Percentiles rank a stretch among this genome's conserved stretches.
These are phyloP conservation scores for Hypanus sabinus DNA, from an alignment of 2,113 vertebrate genomes.

Conservation along the genomic window DNA sequence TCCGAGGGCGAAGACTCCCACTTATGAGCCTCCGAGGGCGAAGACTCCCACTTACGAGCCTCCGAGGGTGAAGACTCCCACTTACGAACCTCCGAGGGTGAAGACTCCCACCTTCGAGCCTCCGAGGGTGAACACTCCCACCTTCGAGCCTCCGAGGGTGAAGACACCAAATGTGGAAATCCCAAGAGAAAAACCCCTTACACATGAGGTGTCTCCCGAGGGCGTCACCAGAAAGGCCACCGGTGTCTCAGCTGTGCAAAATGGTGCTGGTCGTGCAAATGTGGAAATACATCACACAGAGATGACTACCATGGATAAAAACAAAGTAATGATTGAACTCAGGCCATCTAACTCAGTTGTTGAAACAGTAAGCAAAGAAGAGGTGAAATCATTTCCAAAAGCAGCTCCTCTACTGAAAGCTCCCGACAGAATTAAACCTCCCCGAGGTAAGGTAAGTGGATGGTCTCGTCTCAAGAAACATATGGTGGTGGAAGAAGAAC, in stretches of 20 bases:
- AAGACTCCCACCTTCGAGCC: constrained; percentile 44
- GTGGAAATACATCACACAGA: constrained; percentile 41
- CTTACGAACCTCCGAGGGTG: constrained; percentile 44
- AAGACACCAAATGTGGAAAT: constrained; percentile 33
- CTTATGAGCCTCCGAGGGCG: constrained; percentile 39
- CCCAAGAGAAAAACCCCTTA: constrained; percentile 42
- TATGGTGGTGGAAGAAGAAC: constrained; percentile 68
- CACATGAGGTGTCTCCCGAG: constrained; percentile 52
- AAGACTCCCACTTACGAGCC: constrained; percentile 44
- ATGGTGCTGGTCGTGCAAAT: constrained; percentile 48
- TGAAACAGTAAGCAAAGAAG: constrained; percentile 40
- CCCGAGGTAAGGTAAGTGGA: constrained; percentile 58
- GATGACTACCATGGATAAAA: constrained; percentile 45
- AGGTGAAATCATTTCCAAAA: constrained; percentile 15
- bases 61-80: constrained; percentile 41
- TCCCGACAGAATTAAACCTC: constrained; percentile 51
- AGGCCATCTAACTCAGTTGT: constrained; percentile 42
- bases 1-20: constrained; percentile 38
- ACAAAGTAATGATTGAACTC: constrained; percentile 46
- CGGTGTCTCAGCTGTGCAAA: constrained; percentile 49
- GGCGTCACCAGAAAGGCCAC: constrained; percentile 52
- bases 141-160: constrained; percentile 38
- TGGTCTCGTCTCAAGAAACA: constrained; percentile 82
- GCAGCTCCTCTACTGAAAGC: constrained; percentile 45
- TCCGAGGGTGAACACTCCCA: constrained; percentile 43